Conservation (phyloP, 2,113 vertebrate genomes). For the Dendropsophus ebraccatus region DNA sequence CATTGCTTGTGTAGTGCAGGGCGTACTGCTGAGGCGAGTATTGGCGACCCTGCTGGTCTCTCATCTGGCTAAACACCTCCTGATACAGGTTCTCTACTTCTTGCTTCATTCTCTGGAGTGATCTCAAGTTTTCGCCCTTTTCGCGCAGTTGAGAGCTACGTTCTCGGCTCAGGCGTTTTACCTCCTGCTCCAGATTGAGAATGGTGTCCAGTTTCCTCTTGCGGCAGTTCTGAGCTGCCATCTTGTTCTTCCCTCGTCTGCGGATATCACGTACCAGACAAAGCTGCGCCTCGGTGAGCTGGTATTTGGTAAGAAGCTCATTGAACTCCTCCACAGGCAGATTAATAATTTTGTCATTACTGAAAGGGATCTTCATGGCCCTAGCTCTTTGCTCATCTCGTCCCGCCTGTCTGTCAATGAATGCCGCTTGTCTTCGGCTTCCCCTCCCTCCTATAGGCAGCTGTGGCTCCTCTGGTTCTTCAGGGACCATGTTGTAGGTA, state of each 20-base stretch:
- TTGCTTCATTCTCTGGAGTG: slow-evolving; percentile 96
- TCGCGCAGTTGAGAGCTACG: slow-evolving; percentile 91
- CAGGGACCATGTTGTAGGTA: slow-evolving; percentile 92
- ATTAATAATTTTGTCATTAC: slow-evolving; percentile 98
- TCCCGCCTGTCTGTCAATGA: slow-evolving; percentile 91
- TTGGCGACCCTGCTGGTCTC: slow-evolving; percentile 91
- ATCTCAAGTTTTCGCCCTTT: slow-evolving; percentile 93
- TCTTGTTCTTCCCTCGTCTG: slow-evolving; percentile 96
- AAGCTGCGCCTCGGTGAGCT: slow-evolving; percentile 92
- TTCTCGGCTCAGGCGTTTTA: slow-evolving; percentile 90
- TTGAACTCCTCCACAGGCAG: slow-evolving; percentile 98
- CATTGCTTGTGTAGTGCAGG: slow-evolving; percentile 89
- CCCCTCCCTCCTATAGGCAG: slow-evolving; percentile 76
- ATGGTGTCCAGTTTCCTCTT: slow-evolving; percentile 98
- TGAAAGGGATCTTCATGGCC: slow-evolving; percentile 97
- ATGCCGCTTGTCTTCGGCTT: slow-evolving; percentile 78
- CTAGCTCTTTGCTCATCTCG: slow-evolving; percentile 92
- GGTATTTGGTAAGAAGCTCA: slow-evolving; percentile 94
- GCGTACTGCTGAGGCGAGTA: slow-evolving; percentile 90
- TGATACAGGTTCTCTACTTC: slow-evolving; percentile 96
- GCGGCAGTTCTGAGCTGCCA: slow-evolving; percentile 98
- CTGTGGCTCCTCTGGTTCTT: slow-evolving; percentile 66
- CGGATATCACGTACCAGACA: slow-evolving; percentile 96
- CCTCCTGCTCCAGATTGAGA: slow-evolving; percentile 93
- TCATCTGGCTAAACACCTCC: slow-evolving; percentile 90